Percentiles rank a stretch among this genome's conserved stretches.
phyloP scores from a whole-genome alignment of 2,797 vertebrate genomes.

The Anguilla marmorata region DNA sequence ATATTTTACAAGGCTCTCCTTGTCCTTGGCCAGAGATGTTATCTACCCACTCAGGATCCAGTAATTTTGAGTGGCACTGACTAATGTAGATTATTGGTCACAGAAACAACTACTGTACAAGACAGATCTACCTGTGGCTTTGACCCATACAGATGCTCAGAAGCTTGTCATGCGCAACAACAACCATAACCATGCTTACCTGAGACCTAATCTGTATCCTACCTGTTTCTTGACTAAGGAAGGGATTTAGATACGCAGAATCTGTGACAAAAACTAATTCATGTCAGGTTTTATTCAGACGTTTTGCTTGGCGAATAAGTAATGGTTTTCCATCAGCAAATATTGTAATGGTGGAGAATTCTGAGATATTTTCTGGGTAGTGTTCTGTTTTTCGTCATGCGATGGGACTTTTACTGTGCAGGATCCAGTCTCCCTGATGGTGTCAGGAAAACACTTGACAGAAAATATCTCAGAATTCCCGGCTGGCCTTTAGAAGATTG shows the following conservation, averaged over 20 bases:
- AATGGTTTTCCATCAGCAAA: neutral
- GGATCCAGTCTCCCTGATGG: neutral
- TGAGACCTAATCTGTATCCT: constrained; percentile 24
- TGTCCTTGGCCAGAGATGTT: neutral
- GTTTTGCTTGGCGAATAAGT: constrained; percentile 18
- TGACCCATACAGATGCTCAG: neutral
- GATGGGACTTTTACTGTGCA: neutral
- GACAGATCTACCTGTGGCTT: constrained; percentile 1
- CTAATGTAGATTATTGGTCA: constrained; percentile 29
- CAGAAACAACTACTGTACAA: neutral
- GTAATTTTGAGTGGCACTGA: neutral
- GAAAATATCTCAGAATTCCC: neutral
- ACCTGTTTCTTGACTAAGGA: constrained; percentile 13
- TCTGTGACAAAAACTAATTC: constrained; percentile 52
- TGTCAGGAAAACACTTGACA: neutral
- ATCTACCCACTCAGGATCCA: neutral
- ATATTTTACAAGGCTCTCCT: constrained; percentile 13
- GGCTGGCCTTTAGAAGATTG: neutral
- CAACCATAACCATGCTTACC: neutral
- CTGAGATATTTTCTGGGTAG: neutral
- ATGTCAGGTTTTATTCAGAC: constrained; percentile 41
- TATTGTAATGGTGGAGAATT: neutral
- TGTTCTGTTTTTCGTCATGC: neutral
- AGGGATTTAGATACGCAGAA: constrained; percentile 16
- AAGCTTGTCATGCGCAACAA: constrained; percentile 5